phyloP scores from a whole-genome alignment of 2,888 invertebrate species.

The Bruchidius siliquastri region DNA sequence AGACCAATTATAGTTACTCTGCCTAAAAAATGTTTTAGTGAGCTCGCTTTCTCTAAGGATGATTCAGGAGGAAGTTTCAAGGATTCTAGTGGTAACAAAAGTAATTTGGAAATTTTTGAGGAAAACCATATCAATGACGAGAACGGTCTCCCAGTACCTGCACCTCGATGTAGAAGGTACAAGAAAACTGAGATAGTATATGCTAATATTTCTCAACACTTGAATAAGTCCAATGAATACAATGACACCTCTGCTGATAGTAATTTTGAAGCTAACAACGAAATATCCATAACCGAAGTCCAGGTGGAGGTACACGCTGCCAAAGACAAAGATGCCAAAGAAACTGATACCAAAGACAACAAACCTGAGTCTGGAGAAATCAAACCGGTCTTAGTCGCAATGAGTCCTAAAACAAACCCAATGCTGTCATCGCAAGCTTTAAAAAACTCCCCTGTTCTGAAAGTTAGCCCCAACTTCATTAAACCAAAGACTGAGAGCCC shows the following conservation, averaged over 20 bases:
- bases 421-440: constrained; percentile 26
- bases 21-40: constrained; percentile 36
- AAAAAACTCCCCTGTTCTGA: constrained; percentile 48
- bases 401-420: constrained; percentile 14
- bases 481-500: constrained; percentile 40
- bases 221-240: constrained; percentile 13
- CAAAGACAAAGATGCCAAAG: constrained; percentile 3
- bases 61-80: constrained; percentile 61
- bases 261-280: constrained; percentile 17
- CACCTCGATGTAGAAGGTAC: constrained; percentile 50
- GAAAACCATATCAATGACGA: constrained; percentile 30
- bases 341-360: background rate
- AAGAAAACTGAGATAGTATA: constrained; percentile 36
- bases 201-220: constrained; percentile 32
- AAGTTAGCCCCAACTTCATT: constrained; percentile 57
- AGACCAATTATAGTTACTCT: constrained; percentile 42
- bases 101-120: constrained; percentile 54
- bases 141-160: constrained; percentile 51
- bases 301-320: constrained; percentile 35
- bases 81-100: background rate
- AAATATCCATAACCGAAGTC: constrained; percentile 32
- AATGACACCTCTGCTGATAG: constrained; percentile 11
- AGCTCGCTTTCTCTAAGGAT: constrained; percentile 39
- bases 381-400: constrained; percentile 26
- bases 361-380: constrained; percentile 1